Base-by-base conservation (phyloP, 1,140 invertebrate genomes). In the Radopholus similis region DNA sequence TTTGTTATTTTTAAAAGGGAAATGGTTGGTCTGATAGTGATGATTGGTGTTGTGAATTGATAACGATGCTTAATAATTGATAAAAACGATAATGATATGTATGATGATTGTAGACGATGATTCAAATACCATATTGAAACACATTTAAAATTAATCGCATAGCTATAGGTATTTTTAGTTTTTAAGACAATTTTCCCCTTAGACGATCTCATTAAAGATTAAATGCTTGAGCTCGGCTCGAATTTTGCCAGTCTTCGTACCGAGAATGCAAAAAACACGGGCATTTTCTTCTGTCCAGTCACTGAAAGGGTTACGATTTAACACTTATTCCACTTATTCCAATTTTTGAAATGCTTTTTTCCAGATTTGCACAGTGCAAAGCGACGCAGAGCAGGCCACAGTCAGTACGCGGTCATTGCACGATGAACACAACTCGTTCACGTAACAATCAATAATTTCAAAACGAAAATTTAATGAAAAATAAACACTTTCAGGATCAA, bases 341-440 rank as follows among this genome's bases (percentile, higher is more conserved):
- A n/a, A 6, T 21, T 59, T 13, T 59, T 40, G 44, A n/a, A n/a
- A n/a, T n/a, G 4, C 2, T 5, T 38, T 44, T 47, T 62, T 62
- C 2, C 34, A 62, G 59, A 34, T 42, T 30, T 62, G 59, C 34
- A 49, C 40, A 49, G 40, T 62, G 8, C 28, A 47, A 49, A 49
- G 11, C 9, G 21, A 62, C 9, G 40, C 8, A 11, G 18, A n/a
- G 23, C 26, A 62, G 37, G 34, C 38, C 3, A 11, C 49, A n/a
- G 23, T 49, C 49, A 30, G 38, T 34, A 23, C 34, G 18, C 23
- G 40, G 2, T 49, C 59, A 15, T 23, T 42, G n/a, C 3, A 62
- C 2, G 32, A 3, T 28, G 28, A 35, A 15, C 9, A 32, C 18
- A 9, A 30, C 38, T 42, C 18, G 11, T 42, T 42, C 18, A n/a